A percentile compares a stretch with the other conserved stretches of the same genome.
Evolutionary conservation across 1,140 invertebrate genomes (phyloP).

Genomic region (Gyrodactylus bullatarudis): DNA sequence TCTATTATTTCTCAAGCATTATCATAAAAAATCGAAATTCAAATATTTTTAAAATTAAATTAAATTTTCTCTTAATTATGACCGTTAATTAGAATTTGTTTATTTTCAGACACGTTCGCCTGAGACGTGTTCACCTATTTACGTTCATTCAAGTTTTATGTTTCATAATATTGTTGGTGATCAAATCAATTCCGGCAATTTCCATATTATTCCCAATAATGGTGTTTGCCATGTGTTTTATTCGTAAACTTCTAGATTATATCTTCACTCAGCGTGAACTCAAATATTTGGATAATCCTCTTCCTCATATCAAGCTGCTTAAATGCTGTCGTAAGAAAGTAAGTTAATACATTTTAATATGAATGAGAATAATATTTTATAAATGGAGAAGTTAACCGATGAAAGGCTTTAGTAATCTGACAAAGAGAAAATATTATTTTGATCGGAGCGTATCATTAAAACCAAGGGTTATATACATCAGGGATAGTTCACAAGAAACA

Average conservation of each 20-base stretch:
- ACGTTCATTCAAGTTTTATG: slow-evolving; percentile 71
- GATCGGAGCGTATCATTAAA: no score
- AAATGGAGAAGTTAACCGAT: no score
- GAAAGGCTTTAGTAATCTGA: no score
- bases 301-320: slow-evolving; percentile 29
- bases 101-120: slow-evolving; percentile 29
- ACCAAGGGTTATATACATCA: no score
- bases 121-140: slow-evolving; percentile 64
- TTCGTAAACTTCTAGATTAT: slow-evolving; percentile 59
- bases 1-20: no score
- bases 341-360: no score
- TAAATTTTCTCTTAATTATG: not conserved
- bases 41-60: not conserved
- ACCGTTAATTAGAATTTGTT: not conserved
- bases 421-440: no score
- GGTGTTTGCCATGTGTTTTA: slow-evolving; percentile 88
- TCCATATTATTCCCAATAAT: slow-evolving; percentile 86
- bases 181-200: slow-evolving; percentile 67
- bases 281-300: slow-evolving; percentile 76
- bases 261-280: slow-evolving; percentile 62
- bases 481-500: no score
- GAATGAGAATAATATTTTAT: no score
- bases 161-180: slow-evolving; percentile 55
- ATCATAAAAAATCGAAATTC: not conserved
- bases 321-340: not conserved